Evolutionary conservation across 2,113 vertebrate genomes (phyloP).

Genomic region (Willisornis vidua): DNA sequence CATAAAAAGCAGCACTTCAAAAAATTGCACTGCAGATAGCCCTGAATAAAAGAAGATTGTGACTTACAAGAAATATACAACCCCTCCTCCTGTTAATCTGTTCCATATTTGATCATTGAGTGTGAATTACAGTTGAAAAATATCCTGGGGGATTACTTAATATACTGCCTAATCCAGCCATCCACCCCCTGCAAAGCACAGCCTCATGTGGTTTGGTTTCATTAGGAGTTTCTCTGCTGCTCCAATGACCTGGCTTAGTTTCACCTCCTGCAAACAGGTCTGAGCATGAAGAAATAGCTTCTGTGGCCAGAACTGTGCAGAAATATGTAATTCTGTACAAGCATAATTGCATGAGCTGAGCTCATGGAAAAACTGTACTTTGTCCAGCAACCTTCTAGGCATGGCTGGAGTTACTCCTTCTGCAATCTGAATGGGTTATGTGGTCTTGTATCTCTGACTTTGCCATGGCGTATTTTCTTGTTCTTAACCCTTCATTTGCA

Average conservation of each 20-base stretch:
- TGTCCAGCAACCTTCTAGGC: slow-evolving; percentile 48
- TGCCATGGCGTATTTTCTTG: neutral
- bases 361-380: slow-evolving; percentile 58
- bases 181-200: slow-evolving; percentile 51
- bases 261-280: slow-evolving; percentile 63
- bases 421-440: slow-evolving; percentile 11
- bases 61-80: slow-evolving; percentile 45
- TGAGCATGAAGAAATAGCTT: slow-evolving; percentile 53
- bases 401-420: neutral
- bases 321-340: slow-evolving; percentile 45
- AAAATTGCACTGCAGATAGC: neutral
- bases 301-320: slow-evolving; percentile 40
- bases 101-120: slow-evolving; percentile 62
- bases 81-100: slow-evolving; percentile 48
- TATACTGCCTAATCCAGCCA: slow-evolving; percentile 29
- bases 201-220: slow-evolving; percentile 37
- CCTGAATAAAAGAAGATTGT: slow-evolving; percentile 16
- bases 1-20: neutral
- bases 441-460: slow-evolving; percentile 24
- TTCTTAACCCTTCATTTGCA: slow-evolving; percentile 34
- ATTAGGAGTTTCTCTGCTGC: slow-evolving; percentile 49
- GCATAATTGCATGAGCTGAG: slow-evolving; percentile 12
- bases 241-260: slow-evolving; percentile 33
- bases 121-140: slow-evolving; percentile 46
- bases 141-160: slow-evolving; percentile 53